Conservation (phyloP, 1,140 invertebrate genomes). For the Pseudoatta argentina region DNA sequence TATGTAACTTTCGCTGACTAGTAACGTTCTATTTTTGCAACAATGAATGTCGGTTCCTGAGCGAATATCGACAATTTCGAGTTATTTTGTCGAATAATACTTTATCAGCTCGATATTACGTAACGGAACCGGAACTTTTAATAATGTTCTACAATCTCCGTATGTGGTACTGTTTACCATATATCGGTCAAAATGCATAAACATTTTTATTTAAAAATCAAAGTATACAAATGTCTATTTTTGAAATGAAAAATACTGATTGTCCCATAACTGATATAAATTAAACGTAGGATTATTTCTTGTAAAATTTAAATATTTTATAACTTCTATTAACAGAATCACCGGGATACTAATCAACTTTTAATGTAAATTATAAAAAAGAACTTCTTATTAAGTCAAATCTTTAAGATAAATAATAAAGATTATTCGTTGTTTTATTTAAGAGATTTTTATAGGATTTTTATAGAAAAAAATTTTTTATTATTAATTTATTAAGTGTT, state of each 20-base stretch:
- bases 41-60: neutral
- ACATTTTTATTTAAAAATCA: neutral
- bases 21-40: neutral
- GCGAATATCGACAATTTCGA: neutral
- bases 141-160: neutral
- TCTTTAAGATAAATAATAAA: neutral
- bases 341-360: neutral
- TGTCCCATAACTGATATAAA: neutral
- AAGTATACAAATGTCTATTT: neutral
- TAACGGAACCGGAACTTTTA: neutral
- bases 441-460: neutral
- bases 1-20: constrained; percentile 33
- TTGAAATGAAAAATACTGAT: neutral
- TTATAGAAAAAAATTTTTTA: neutral
- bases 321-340: neutral
- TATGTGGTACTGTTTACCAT: neutral
- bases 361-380: neutral
- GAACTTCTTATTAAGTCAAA: neutral
- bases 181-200: neutral
- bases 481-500: neutral
- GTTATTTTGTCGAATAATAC: neutral
- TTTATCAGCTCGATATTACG: constrained; percentile 5
- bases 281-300: neutral
- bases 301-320: neutral
- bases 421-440: neutral